Base-by-base conservation (phyloP, 2,888 invertebrate species). In the Bembecia ichneumoniformis region DNA sequence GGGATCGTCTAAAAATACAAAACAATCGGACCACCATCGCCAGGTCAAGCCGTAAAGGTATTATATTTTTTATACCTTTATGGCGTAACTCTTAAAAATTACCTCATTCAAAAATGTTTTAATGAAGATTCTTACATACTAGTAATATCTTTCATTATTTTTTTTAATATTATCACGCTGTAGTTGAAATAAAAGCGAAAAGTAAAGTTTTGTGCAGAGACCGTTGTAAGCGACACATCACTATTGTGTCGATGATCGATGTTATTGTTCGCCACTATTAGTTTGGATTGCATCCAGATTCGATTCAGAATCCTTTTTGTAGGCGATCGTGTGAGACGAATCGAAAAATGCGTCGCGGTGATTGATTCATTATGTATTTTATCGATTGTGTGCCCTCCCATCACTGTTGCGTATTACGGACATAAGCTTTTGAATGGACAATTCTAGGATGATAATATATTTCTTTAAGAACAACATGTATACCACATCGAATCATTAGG, bases 311-410 rank as follows among this genome's bases (percentile, higher is more conserved):
- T 61, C 63, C 71, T 67, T 71, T 74, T 71, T 63, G 59, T 59
- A 66, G 59, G 67, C 70, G 66, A 49, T 64, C 75, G 77, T 76
- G 78, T 73, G 79, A 54, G 64, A 64, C 77, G 73, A 79, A 80
- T 79, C 71, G 66, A 52, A 43, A 55, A 55, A 56, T 44, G 44
- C 14, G 17, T 11, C 15, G 44, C 11, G 3, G 3, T 44, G 44
- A 44, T 40, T n/a, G 40, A 40, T 40, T 40, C 13, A 40, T 40
- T 40, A 40, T 40, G 13, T 40, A 7, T 40, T 51, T 36, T 63
- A 68, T 69, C 53, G 58, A 60, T 63, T 60, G 58, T 58, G 61
- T 63, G 60, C 56, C 56, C 60, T 57, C 43, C 57, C 63, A 65
- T 59, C 60, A 59, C 54, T 58, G 58, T 57, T 58, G 52, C 57